These are phyloP conservation scores for Chelidonichthys spinosus DNA, from an alignment of 2,797 vertebrate genomes.

Conservation along the genomic window DNA sequence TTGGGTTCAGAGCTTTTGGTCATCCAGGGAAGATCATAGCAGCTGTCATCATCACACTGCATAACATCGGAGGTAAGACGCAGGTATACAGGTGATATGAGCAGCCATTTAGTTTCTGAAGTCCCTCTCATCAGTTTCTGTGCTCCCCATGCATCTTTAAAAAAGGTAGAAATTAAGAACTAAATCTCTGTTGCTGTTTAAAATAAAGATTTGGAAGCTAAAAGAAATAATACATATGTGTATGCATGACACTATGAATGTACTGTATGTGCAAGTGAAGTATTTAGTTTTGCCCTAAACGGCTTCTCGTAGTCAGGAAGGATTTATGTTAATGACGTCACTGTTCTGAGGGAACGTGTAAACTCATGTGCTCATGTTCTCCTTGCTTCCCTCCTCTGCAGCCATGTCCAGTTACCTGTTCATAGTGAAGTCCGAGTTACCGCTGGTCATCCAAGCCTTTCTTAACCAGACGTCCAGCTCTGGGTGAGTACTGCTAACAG, in stretches of 20 bases:
- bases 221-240: too few relatives aligned
- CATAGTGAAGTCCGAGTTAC: constrained; percentile 91
- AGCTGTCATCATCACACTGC: constrained; percentile 86
- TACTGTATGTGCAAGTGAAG: too few relatives aligned
- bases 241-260: too few relatives aligned
- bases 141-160: too few relatives aligned
- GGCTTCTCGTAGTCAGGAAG: too few relatives aligned
- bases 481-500: constrained; percentile 77
- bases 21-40: constrained; percentile 86
- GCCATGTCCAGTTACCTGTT: constrained; percentile 94
- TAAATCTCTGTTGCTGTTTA: too few relatives aligned
- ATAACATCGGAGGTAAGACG: constrained; percentile 89
- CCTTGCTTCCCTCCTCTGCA: constrained; percentile 59
- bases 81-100: not conserved
- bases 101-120: not conserved
- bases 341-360: not conserved
- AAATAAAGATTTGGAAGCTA: too few relatives aligned
- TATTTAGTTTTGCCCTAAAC: too few relatives aligned
- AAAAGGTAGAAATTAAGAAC: too few relatives aligned
- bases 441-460: constrained; percentile 89
- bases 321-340: not conserved
- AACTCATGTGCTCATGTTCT: not conserved
- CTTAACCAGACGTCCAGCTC: constrained; percentile 75
- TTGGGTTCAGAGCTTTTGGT: constrained; percentile 88
- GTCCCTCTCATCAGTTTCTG: too few relatives aligned